A percentile compares a stretch with the other conserved stretches of the same genome.
These are phyloP conservation scores for Ladona fulva DNA, from an alignment of 1,140 invertebrate species.

Conservation along the genomic window DNA sequence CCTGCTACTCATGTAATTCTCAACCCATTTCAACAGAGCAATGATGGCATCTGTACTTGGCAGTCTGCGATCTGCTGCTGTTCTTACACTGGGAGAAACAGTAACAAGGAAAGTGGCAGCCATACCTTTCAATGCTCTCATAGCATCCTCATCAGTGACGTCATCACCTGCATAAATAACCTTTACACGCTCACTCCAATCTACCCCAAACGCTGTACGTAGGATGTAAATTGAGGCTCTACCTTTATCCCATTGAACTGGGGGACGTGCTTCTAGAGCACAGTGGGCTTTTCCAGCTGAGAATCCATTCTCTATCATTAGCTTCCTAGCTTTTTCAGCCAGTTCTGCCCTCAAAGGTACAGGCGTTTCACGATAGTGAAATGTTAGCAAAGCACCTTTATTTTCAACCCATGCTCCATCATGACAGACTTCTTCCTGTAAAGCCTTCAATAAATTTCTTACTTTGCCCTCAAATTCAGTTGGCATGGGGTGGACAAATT, in stretches of 20 bases:
- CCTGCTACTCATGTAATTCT: conserved; percentile 26
- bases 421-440: conserved; percentile 30
- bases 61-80: conserved; percentile 32
- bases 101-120: conserved; percentile 36
- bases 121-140: conserved; percentile 33
- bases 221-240: conserved; percentile 37
- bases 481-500: conserved; percentile 35
- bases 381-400: conserved; percentile 35
- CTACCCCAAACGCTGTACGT: conserved; percentile 34
- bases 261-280: conserved; percentile 35
- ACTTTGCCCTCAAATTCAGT: conserved; percentile 34
- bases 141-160: conserved; percentile 36
- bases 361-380: conserved; percentile 35
- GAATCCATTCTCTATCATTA: conserved; percentile 32
- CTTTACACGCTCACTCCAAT: conserved; percentile 34
- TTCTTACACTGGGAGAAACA: conserved; percentile 28
- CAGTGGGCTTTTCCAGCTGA: conserved; percentile 31
- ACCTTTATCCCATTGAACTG: conserved; percentile 37
- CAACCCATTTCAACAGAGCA: conserved; percentile 35
- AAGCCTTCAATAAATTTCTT: conserved; percentile 27
- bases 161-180: conserved; percentile 38
- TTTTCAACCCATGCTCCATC: conserved; percentile 39
- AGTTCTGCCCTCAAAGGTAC: conserved; percentile 3
- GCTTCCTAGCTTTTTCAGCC: conserved; percentile 26
- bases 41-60: conserved; percentile 32